Evolutionary conservation across 2,888 invertebrate species (phyloP).

Genomic region (Tanytarsus gracilentus): DNA sequence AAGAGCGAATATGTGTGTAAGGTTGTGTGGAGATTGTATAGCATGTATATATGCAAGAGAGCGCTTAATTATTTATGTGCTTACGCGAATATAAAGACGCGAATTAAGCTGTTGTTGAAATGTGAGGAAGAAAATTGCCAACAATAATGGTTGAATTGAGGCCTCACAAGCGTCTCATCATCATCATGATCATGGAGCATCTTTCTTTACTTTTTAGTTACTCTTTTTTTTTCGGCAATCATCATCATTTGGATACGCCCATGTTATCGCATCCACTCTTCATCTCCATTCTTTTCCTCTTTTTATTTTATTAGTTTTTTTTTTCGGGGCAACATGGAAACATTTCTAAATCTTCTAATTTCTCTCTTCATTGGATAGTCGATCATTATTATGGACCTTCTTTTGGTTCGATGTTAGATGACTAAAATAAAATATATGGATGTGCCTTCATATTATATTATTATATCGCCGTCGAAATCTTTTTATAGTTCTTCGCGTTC

Average conservation of each 20-base stretch:
- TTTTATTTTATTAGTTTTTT: background rate
- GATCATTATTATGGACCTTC: no score
- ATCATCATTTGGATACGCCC: slow-evolving; percentile 22
- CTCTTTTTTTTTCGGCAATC: background rate
- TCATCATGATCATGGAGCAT: slow-evolving; percentile 20
- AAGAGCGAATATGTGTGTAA: no score
- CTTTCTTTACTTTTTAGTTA: no score
- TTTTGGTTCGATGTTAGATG: background rate
- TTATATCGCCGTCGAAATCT: slow-evolving; percentile 25
- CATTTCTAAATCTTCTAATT: slow-evolving; percentile 28
- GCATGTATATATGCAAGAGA: no score
- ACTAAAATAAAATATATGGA: background rate
- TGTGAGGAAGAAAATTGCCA: background rate
- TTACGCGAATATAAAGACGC: no score
- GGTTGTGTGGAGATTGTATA: no score
- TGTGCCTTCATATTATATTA: background rate
- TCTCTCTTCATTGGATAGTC: slow-evolving; percentile 6
- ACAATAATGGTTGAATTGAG: slow-evolving; percentile 2
- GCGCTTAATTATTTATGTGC: no score
- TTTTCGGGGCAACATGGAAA: slow-evolving; percentile 14
- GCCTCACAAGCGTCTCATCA: background rate
- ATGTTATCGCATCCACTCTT: slow-evolving; percentile 12
- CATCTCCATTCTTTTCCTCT: background rate
- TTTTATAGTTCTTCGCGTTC: slow-evolving; percentile 22
- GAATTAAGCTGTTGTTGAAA: no score